These are phyloP conservation scores for Meiosimyza platycephala DNA, from an alignment of 2,888 invertebrate species.

Conservation along the genomic window DNA sequence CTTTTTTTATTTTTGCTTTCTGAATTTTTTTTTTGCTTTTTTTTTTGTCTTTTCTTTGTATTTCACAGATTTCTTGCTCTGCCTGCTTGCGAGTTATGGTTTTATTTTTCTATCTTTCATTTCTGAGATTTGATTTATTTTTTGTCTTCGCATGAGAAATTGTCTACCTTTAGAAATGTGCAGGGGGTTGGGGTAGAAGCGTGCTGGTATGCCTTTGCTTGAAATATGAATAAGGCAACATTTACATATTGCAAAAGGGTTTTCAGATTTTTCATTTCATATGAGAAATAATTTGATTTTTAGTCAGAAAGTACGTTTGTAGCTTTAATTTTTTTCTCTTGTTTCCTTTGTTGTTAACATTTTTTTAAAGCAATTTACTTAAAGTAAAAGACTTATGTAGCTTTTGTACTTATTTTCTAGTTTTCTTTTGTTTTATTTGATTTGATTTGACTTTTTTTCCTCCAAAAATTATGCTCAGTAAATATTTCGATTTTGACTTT, in stretches of 20 bases:
- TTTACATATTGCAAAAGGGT: background rate
- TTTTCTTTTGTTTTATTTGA: too few species aligned
- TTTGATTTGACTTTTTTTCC: too few species aligned
- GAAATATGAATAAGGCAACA: background rate
- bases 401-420: too few species aligned
- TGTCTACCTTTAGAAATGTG: background rate
- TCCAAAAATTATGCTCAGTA: too few species aligned
- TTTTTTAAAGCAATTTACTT: too few species aligned
- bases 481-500: too few species aligned
- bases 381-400: too few species aligned
- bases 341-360: too few species aligned
- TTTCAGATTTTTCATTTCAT: conserved; percentile 18
- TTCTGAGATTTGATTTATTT: conserved; percentile 31
- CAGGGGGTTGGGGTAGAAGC: too few species aligned
- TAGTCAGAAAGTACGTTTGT: too few species aligned
- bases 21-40: background rate
- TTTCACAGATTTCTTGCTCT: background rate
- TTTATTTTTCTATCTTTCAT: conserved; percentile 7
- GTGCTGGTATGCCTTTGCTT: background rate
- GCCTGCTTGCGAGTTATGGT: background rate
- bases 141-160: conserved; percentile 23
- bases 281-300: conserved; percentile 36
- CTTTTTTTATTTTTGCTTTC: conserved; percentile 11
- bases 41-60: background rate
- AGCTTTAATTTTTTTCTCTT: too few species aligned